A percentile compares a stretch with the other conserved stretches of the same genome.
phyloP scores from a whole-genome alignment of 92 coral and sea anemone species.

The Zoanthus solanderi region DNA sequence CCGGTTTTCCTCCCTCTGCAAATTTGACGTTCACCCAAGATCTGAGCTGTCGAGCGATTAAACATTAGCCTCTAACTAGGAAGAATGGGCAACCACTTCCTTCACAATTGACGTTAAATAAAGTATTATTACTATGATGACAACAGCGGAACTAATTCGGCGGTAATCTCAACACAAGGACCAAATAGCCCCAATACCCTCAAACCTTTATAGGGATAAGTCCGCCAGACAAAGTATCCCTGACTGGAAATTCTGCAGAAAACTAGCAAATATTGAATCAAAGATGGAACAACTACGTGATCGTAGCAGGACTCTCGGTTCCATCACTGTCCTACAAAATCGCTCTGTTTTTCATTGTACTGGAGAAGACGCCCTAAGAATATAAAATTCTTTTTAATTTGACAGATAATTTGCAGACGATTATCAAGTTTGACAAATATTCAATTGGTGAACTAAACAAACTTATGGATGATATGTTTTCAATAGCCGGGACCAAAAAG shows the following conservation, averaged over 20 bases:
- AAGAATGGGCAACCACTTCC: no score
- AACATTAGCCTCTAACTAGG: no score
- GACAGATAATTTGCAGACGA: slow-evolving; percentile 14
- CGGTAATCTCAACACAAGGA: not conserved
- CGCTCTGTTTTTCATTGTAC: slow-evolving; percentile 37
- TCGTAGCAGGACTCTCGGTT: slow-evolving; percentile 14
- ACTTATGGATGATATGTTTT: slow-evolving; percentile 36
- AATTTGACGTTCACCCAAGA: no score
- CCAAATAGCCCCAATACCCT: slow-evolving; percentile 3
- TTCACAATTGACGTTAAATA: no score
- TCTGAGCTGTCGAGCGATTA: no score
- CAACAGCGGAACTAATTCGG: not conserved
- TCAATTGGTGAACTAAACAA: slow-evolving; percentile 50
- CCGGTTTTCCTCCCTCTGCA: no score
- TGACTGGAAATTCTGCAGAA: slow-evolving; percentile 20
- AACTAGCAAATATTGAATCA: slow-evolving; percentile 28
- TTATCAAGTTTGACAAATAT: slow-evolving; percentile 35
- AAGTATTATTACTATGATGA: no score
- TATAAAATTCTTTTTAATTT: slow-evolving; percentile 36
- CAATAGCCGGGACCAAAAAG: slow-evolving; percentile 26
- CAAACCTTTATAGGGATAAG: slow-evolving; percentile 18
- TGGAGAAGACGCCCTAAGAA: slow-evolving; percentile 41
- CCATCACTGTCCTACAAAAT: slow-evolving; percentile 12
- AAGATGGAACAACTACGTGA: slow-evolving; percentile 14
- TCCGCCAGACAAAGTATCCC: not conserved